Conservation (phyloP, 1,140 invertebrate species). For the Anadara kagoshimensis region DNA sequence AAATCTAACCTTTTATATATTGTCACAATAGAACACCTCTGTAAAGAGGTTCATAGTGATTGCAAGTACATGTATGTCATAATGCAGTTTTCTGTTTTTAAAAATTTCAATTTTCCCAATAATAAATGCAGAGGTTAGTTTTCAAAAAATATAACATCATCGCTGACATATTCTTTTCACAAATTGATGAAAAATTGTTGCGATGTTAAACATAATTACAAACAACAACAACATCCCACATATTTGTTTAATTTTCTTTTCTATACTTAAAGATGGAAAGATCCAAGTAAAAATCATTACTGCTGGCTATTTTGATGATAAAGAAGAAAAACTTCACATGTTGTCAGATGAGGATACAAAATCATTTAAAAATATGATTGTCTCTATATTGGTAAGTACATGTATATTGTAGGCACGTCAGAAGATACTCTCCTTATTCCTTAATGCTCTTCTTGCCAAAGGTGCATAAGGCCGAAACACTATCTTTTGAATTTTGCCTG, state of each 20-base stretch:
- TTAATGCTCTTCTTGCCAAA: neutral
- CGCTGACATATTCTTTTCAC: too few species aligned
- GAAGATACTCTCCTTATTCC: neutral
- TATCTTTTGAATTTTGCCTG: neutral
- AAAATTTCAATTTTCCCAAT: too few species aligned
- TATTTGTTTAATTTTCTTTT: slow-evolving; percentile 7
- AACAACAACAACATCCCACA: neutral
- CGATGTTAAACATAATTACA: too few species aligned
- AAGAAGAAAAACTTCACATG: slow-evolving; percentile 53
- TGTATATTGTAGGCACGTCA: neutral
- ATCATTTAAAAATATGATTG: slow-evolving; percentile 63
- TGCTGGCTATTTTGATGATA: slow-evolving; percentile 50
- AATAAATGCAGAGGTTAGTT: too few species aligned
- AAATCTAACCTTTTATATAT: too few species aligned
- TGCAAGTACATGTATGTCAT: too few species aligned
- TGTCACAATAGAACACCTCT: too few species aligned
- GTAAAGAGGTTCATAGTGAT: too few species aligned
- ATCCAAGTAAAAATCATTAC: slow-evolving; percentile 66
- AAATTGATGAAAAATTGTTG: too few species aligned
- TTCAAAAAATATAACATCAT: too few species aligned
- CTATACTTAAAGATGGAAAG: slow-evolving; percentile 55
- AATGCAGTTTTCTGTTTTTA: too few species aligned
- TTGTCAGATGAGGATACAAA: slow-evolving; percentile 59
- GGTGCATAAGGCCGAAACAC: neutral
- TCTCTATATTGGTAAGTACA: slow-evolving; percentile 58